Conservation (phyloP, 2,797 vertebrate species). For the Neosalanx taihuensis region DNA sequence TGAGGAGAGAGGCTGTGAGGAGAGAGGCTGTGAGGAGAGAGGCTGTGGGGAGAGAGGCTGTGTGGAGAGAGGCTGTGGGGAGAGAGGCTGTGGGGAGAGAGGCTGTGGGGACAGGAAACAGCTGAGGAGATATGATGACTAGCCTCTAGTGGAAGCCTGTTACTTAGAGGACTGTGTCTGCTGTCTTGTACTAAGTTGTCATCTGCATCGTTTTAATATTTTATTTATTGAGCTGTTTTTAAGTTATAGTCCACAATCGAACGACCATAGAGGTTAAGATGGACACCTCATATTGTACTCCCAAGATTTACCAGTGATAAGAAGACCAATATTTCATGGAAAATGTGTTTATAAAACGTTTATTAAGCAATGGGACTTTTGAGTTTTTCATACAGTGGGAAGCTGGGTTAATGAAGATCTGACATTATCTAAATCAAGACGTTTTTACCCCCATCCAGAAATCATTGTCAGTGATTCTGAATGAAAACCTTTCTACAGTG, state of each 20-base stretch:
- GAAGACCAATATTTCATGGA: constrained; percentile 30
- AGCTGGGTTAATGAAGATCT: neutral
- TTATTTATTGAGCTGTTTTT: constrained; percentile 36
- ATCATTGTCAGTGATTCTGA: no score
- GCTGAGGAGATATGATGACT: no score
- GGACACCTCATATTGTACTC: neutral
- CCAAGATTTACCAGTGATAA: constrained; percentile 6
- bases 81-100: no score
- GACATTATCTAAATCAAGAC: no score
- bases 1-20: no score
- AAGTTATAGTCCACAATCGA: constrained; percentile 7
- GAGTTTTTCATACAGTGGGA: constrained; percentile 14
- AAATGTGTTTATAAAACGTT: constrained; percentile 37
- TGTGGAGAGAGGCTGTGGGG: no score
- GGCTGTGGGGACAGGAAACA: neutral
- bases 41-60: no score
- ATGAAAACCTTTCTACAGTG: neutral
- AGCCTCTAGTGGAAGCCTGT: no score
- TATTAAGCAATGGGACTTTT: constrained; percentile 15
- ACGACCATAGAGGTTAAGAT: no score
- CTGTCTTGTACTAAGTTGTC: constrained; percentile 7
- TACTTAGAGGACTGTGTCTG: no score
- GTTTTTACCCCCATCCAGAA: no score
- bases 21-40: no score
- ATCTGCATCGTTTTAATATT: constrained; percentile 54